Evolutionary conservation across 2,113 vertebrate genomes (phyloP).

Genomic region (Aspidoscelis tigris): DNA sequence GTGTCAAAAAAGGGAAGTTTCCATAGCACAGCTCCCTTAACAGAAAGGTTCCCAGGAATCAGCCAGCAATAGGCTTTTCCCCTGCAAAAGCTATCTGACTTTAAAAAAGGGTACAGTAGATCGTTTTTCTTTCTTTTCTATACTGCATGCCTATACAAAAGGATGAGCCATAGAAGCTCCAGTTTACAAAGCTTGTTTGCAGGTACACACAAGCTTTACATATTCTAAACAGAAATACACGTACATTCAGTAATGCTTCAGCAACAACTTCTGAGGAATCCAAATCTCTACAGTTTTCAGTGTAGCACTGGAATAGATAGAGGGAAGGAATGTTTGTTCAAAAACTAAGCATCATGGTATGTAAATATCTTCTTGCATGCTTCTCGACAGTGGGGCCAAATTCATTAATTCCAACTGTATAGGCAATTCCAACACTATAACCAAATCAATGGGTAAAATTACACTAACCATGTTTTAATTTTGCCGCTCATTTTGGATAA

Average conservation of each 20-base stretch:
- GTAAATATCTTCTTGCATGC: background rate
- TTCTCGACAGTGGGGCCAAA: background rate
- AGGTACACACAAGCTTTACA: background rate
- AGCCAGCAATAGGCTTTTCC: background rate
- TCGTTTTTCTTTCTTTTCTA: background rate
- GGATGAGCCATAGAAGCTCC: background rate
- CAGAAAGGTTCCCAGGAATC: background rate
- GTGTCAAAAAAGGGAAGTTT: slow-evolving; percentile 3
- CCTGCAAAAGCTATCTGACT: background rate
- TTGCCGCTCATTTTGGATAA: background rate
- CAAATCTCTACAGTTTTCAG: background rate
- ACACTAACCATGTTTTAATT: background rate
- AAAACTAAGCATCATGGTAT: background rate
- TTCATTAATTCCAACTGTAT: too few relatives aligned
- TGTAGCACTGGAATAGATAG: background rate
- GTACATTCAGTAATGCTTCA: background rate
- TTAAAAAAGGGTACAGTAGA: background rate
- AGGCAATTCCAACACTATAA: too few relatives aligned
- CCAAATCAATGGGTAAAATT: background rate
- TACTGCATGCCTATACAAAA: background rate
- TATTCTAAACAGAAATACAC: background rate
- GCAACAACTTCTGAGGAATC: background rate
- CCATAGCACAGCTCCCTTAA: background rate
- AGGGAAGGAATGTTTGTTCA: background rate
- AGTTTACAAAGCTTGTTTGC: background rate